Conservation (phyloP, 1,140 invertebrate genomes). For the Megathymus violae region DNA sequence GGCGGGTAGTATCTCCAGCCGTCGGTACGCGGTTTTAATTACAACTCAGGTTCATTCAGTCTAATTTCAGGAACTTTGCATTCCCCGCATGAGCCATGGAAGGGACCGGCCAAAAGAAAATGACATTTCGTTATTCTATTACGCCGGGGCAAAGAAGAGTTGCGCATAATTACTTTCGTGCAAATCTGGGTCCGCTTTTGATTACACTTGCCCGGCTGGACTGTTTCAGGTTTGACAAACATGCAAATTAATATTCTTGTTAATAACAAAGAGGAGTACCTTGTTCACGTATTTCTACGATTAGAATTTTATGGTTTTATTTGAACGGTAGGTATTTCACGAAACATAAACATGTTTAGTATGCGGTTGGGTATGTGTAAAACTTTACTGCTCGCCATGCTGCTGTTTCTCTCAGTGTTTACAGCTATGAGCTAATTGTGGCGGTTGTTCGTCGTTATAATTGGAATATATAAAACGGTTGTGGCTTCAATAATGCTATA, state of each 20-base stretch:
- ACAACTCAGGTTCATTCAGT: constrained; percentile 81
- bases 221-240: constrained; percentile 16
- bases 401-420: constrained; percentile 11
- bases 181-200: constrained; percentile 41
- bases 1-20: constrained; percentile 58
- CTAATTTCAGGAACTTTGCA: constrained; percentile 82
- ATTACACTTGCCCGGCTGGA: constrained; percentile 34
- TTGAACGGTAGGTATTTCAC: constrained; percentile 12
- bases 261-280: not conserved
- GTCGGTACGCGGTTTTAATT: constrained; percentile 78
- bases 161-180: constrained; percentile 74
- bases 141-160: constrained; percentile 72
- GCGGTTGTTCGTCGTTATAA: not conserved
- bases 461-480: not conserved
- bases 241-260: constrained; percentile 7
- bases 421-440: not conserved
- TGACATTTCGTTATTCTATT: constrained; percentile 83
- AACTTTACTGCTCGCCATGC: constrained; percentile 13
- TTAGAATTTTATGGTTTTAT: constrained; percentile 20
- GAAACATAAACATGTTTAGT: constrained; percentile 29
- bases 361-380: constrained; percentile 23
- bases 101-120: constrained; percentile 81
- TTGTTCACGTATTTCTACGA: constrained; percentile 7
- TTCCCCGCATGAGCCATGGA: constrained; percentile 79
- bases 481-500: not conserved